Evolutionary conservation across 2,113 vertebrate genomes (phyloP), one percentile per base, ranked within the genome.

Genomic region (Bubo blakistoni): DNA sequence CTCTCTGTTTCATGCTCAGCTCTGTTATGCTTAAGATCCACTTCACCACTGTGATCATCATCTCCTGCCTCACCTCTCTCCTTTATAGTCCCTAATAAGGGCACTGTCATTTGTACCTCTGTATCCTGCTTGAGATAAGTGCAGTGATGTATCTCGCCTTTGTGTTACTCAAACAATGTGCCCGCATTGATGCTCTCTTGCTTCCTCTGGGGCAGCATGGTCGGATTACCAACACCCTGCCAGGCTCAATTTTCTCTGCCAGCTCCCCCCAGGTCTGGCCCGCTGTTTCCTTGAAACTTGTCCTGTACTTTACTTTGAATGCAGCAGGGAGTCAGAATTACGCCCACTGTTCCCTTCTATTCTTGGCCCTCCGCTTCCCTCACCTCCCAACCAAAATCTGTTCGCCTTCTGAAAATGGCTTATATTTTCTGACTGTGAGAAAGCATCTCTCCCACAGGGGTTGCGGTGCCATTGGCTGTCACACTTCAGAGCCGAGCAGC

Each of bases 321-420:
- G 82, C 95, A 78, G 97, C 95, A 92, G 95, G 93, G 93, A 96
- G 76, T 90, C 90, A 95, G 91, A 94, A 94, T 94, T 66, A 87
- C 97, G 47, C 97, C 97, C 85, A 97, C 97, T 55, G 88, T 92
- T 96, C 96, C 69, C 90, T 95, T 95, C 97, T 97, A 97, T 97
- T 97, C 95, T 94, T 94, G 94, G 96, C 86, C 93, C 92, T 94
- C 67, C 2, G n/a, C 89, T 95, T 96, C 96, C 95, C 94, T 97
- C 97, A 97, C 97, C 97, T 97, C 97, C 97, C 95, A 74, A 92
- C 96, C 90, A 71, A 97, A 96, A 97, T 97, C 96, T 97, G 97
- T 97, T 97, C 65, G 14, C 76, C 81, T 97, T 88, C 95, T 91
- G 90, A 97, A 97, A 96, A 95, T 84, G 95, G 89, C 77, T 97